Conservation (phyloP, 2,888 invertebrate genomes). For the Aleiodes testaceus region DNA sequence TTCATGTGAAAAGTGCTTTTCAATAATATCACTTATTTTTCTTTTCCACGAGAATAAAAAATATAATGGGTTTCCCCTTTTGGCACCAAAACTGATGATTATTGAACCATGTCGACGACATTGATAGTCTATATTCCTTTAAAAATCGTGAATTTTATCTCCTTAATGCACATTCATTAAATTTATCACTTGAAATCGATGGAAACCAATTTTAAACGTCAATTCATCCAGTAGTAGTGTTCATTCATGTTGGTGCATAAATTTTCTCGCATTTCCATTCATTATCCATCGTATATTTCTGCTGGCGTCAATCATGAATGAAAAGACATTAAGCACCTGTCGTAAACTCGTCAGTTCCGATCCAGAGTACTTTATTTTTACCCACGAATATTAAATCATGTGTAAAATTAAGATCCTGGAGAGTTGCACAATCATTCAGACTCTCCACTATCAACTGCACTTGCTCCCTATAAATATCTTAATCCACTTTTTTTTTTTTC, state of each 20-base stretch:
- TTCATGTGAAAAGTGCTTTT: conserved; percentile 22
- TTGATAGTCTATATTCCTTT: background rate
- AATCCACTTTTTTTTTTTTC: conserved; percentile 23
- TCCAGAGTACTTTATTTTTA: conserved; percentile 14
- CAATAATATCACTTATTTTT: conserved; percentile 21
- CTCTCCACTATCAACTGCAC: background rate
- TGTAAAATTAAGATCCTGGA: conserved; percentile 16
- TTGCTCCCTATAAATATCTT: conserved; percentile 43
- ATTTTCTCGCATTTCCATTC: conserved; percentile 20
- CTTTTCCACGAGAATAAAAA: background rate
- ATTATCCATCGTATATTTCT: conserved; percentile 16
- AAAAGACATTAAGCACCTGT: conserved; percentile 37
- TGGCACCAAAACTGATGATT: background rate
- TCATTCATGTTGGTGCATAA: conserved; percentile 19
- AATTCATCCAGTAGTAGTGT: background rate
- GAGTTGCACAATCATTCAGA: background rate
- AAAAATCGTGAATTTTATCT: conserved; percentile 11
- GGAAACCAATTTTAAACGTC: background rate
- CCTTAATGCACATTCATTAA: background rate
- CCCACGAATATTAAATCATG: background rate
- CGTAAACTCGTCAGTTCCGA: background rate
- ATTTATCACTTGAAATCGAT: background rate
- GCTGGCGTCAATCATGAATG: conserved; percentile 32
- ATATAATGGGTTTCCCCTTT: background rate
- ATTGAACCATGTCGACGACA: conserved; percentile 3